Conservation (phyloP, 2,888 invertebrate species). For the Catocala fraxini region DNA sequence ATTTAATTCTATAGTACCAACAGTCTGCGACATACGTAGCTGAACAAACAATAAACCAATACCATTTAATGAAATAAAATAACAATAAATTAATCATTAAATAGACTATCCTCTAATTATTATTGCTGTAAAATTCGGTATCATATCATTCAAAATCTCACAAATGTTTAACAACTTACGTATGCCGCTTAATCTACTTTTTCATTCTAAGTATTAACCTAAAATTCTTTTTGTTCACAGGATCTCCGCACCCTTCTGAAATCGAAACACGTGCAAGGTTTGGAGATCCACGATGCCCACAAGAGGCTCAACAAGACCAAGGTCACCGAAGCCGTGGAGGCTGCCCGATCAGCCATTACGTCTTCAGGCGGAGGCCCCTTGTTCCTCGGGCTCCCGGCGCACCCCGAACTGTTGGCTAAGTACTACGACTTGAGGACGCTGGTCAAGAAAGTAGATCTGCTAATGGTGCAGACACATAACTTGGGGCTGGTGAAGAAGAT, state of each 20-base stretch:
- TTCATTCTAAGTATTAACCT: background rate
- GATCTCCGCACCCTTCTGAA: conserved; percentile 85
- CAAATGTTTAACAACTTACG: no score
- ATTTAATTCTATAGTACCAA: no score
- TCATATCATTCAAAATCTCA: no score
- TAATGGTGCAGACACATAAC: conserved; percentile 90
- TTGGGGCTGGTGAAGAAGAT: conserved; percentile 89
- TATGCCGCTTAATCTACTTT: no score
- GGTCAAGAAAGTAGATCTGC: conserved; percentile 89
- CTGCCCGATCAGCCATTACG: conserved; percentile 77
- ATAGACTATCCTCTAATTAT: background rate
- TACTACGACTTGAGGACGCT: conserved; percentile 90
- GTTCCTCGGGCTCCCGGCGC: conserved; percentile 89
- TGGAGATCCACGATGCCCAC: conserved; percentile 87
- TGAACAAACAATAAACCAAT: no score
- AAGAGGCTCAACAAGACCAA: conserved; percentile 83
- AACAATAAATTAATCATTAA: no score
- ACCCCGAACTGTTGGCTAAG: conserved; percentile 90
- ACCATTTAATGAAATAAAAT: background rate
- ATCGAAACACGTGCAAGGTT: conserved; percentile 86
- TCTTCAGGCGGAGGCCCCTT: conserved; percentile 84
- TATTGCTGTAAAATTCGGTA: background rate
- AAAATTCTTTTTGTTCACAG: conserved; percentile 69
- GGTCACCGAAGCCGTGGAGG: conserved; percentile 79
- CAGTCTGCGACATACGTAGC: no score